Base-by-base conservation (phyloP, 23 tunicate species). In the Diplosoma virens region DNA sequence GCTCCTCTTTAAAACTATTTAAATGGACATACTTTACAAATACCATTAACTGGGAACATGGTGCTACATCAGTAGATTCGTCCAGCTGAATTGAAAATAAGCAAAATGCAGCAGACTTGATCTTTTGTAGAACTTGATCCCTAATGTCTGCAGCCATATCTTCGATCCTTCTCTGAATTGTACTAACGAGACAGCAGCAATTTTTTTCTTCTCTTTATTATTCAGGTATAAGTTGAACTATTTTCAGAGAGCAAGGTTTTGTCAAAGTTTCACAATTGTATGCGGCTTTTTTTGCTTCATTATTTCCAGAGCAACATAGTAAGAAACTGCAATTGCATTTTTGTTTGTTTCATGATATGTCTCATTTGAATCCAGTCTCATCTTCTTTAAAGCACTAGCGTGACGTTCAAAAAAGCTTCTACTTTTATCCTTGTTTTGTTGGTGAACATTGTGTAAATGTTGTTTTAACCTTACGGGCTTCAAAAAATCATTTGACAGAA, bases 41-140 rank as follows among this genome's bases (percentile, higher is more conserved):
- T 0, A 66, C 83, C 1, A 79, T 16, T 25, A 79, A 20, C 76
- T 79, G 83, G 70, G 76, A 47, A 30, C 83, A 79, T 66, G 81
- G 60, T n/a, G 75, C 0, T 0, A 77, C n/a, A n/a, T n/a, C n/a
- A n/a, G n/a, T n/a, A n/a, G n/a, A n/a, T n/a, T n/a, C n/a, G n/a
- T n/a, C n/a, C n/a, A n/a, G n/a, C 59, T 79, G 55, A 0, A 79
- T 45, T 37, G 37, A 72, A 65, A 79, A 65, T 0, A 3, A 79
- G 41, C 72, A 26, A 74, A 66, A 66, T 41, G 83, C 53, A 66
- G 83, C 72, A 66, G 83, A 74, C 47, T 79, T 79, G 1, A 33
- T 66, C 36, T 66, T 61, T 17, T 66, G 36, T 1, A 35, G 0
- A 4, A 79, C 77, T 66, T 37, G 76, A 29, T 37, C 24, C 0